A percentile compares a stretch with the other conserved stretches of the same genome.
Evolutionary conservation across 1,140 invertebrate species (phyloP).

Genomic region (Mylabris phalerata): DNA sequence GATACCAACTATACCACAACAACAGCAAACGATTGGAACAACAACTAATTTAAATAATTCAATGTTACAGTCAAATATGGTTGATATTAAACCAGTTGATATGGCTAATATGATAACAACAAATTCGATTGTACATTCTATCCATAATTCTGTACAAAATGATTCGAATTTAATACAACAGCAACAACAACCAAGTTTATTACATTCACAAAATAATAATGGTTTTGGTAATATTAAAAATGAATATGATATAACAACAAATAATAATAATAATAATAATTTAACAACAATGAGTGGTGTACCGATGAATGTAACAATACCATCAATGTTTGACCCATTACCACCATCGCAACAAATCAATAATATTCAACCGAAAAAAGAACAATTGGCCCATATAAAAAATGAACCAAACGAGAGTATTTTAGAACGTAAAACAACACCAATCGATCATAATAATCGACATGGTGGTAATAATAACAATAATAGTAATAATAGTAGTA

Average conservation of each 20-base stretch:
- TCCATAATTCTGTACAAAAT: conserved; percentile 19
- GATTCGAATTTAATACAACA: conserved; percentile 38
- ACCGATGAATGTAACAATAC: conserved; percentile 43
- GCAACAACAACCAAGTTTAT: conserved; percentile 17
- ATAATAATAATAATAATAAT: conserved; percentile 48
- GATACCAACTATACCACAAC: conserved; percentile 25
- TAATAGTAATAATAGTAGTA: too few species aligned
- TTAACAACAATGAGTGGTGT: conserved; percentile 47
- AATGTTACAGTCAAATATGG: conserved; percentile 23
- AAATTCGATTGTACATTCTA: conserved; percentile 29
- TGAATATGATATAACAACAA: conserved; percentile 42
- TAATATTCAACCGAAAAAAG: conserved; percentile 39
- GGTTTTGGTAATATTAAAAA: conserved; percentile 47
- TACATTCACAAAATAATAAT: conserved; percentile 42
- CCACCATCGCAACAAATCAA: conserved; percentile 30
- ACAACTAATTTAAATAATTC: conserved; percentile 23
- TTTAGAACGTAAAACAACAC: too few species aligned
- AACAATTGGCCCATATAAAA: conserved; percentile 8
- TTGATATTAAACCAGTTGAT: conserved; percentile 11
- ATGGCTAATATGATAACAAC: conserved; percentile 22
- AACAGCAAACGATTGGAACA: conserved; percentile 18
- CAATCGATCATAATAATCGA: too few species aligned
- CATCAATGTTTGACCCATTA: conserved; percentile 61
- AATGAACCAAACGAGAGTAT: neutral
- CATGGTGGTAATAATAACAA: too few species aligned